Evolutionary conservation across 37 sponge, comb jelly and placozoan genomes (phyloP).

Genomic region (Diacarnus erythraeanus): DNA sequence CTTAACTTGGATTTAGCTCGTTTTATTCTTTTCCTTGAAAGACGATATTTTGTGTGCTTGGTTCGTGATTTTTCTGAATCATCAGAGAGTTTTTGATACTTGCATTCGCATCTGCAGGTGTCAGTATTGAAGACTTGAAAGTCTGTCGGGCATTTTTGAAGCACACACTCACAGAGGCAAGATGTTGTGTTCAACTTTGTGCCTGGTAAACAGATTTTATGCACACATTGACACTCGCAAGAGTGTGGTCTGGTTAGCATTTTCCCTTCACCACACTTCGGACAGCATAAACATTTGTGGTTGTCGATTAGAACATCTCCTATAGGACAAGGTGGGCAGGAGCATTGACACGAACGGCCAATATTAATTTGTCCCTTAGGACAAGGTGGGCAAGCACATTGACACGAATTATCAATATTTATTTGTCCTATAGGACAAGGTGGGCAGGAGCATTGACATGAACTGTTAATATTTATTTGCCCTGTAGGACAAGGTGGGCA

Average conservation of each 20-base stretch:
- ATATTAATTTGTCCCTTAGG: neutral
- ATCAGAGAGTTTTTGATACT: too few relatives aligned
- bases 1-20: too few relatives aligned
- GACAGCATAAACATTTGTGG: constrained; percentile 13
- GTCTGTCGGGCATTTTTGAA: constrained; percentile 1
- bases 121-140: constrained; percentile 15
- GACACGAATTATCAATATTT: neutral
- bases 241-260: neutral
- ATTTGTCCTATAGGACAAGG: neutral
- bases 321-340: constrained; percentile 3
- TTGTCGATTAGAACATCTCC: neutral
- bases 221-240: neutral
- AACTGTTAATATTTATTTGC: neutral
- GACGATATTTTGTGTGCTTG: too few relatives aligned
- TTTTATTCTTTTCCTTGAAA: too few relatives aligned
- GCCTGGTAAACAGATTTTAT: neutral
- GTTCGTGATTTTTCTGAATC: too few relatives aligned
- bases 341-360: constrained; percentile 30
- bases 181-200: neutral
- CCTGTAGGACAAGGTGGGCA: constrained; percentile 13
- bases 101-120: constrained; percentile 44
- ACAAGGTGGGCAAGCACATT: neutral
- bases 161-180: constrained; percentile 24
- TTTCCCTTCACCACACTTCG: constrained; percentile 10
- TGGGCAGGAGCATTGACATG: neutral